Base-by-base conservation (phyloP, 2,113 vertebrate species). In the Protobothrops mucrosquamatus region DNA sequence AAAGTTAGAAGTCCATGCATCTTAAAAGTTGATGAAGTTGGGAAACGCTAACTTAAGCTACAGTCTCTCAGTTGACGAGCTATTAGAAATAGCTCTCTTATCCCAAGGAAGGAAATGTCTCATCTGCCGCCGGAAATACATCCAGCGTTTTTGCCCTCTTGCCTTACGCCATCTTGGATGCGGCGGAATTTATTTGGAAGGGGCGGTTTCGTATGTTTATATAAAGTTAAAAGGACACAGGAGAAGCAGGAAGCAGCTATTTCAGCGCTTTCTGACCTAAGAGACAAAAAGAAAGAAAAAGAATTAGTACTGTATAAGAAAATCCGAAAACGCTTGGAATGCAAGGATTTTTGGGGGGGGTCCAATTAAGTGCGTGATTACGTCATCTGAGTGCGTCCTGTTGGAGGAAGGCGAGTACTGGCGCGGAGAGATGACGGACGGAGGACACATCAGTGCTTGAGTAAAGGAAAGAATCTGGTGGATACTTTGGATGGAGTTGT, bases 381-480 rank as follows among this genome's bases (percentile, higher is more conserved):
- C 56, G 87, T 89, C 91, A 93, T 92, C 55, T 9, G 6, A 2
- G 3, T 15, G n/a, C 2, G 93, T n/a, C 29, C 22, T 5, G 74
- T 48, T 54, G 22, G 22, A 23, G 23, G 7, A 12, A 90, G 26
- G 23, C 9, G 81, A 6, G n/a, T 0, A 1, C 15, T 0, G 43
- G 90, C 85, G 11, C 93, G 3, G 0, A 0, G 0, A 0, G 52
- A 9, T 92, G 92, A 46, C 48, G 81, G 0, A 0, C 0, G 0
- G 0, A 0, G 0, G 89, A 8, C 46, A 1, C 7, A 0, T 91
- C 81, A 1, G 89, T 0, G 3, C 1, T 20, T 0, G 0, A 18
- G 18, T 2, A 51, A 0, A 22, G 10, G 0, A 81, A 0, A 15
- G 0, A 0, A 29, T 0, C 10, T 0, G 39, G 2, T 8, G 2